Percentiles rank a stretch among this genome's conserved stretches.
phyloP scores from a whole-genome alignment of 2,797 vertebrate species.

The Notamacropus eugenii region DNA sequence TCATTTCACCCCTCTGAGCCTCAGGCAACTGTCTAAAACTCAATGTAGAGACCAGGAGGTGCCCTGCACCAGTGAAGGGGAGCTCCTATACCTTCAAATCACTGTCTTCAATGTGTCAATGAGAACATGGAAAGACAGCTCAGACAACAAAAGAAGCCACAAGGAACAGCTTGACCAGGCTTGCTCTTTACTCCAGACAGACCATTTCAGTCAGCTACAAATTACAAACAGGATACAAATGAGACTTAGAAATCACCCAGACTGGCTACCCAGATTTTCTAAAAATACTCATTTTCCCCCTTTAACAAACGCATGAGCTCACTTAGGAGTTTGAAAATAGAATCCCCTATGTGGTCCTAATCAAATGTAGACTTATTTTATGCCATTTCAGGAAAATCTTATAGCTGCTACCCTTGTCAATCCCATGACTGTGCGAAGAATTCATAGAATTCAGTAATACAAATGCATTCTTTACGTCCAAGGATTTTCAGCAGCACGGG shows the following conservation, averaged over 20 bases:
- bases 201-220: slow-evolving; percentile 51
- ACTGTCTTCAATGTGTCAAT: neutral
- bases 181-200: slow-evolving; percentile 30
- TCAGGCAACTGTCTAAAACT: neutral
- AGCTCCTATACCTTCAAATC: neutral
- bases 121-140: neutral
- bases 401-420: slow-evolving; percentile 50
- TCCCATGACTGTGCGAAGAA: slow-evolving; percentile 79
- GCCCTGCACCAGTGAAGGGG: neutral
- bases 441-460: slow-evolving; percentile 87
- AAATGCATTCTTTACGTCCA: slow-evolving; percentile 74
- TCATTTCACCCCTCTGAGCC: neutral
- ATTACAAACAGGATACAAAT: slow-evolving; percentile 10
- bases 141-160: neutral
- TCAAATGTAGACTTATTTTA: slow-evolving; percentile 66
- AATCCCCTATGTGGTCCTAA: slow-evolving; percentile 10
- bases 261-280: neutral
- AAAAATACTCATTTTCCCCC: neutral
- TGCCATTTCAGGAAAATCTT: slow-evolving; percentile 53
- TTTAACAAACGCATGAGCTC: slow-evolving; percentile 18
- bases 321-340: slow-evolving; percentile 35
- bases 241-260: slow-evolving; percentile 10
- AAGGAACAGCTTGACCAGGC: slow-evolving; percentile 10
- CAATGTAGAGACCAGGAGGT: neutral
- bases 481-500: slow-evolving; percentile 70